Evolutionary conservation across 2,888 invertebrate genomes (phyloP).

Genomic region (Luffia ferchaultella): DNA sequence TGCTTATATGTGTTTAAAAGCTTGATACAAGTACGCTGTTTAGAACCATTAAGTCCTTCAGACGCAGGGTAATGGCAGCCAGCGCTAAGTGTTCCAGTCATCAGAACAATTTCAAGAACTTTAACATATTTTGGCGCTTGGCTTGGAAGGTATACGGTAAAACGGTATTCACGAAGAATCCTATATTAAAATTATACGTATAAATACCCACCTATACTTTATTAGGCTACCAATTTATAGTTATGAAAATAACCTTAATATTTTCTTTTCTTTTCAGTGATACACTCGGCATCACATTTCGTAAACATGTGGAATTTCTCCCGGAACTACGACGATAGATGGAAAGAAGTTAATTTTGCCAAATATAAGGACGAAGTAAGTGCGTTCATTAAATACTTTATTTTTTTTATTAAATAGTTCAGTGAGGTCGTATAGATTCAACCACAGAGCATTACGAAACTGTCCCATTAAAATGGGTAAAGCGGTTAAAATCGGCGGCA

Average conservation of each 20-base stretch:
- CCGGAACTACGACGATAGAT: constrained; percentile 44
- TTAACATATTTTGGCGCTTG: too few species aligned
- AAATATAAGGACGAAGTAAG: constrained; percentile 51
- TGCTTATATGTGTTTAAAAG: too few species aligned
- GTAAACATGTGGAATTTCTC: constrained; percentile 65
- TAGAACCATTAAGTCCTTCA: constrained; percentile 48
- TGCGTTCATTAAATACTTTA: constrained; percentile 10
- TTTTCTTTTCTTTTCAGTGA: constrained; percentile 37
- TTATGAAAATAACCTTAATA: too few species aligned
- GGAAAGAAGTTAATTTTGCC: constrained; percentile 56
- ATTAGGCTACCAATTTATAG: too few species aligned
- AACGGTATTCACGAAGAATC: too few species aligned
- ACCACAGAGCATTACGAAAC: not conserved
- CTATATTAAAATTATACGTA: too few species aligned
- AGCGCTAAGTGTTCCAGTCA: constrained; percentile 23
- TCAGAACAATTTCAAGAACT: too few species aligned
- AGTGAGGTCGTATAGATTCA: too few species aligned
- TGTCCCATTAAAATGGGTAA: not conserved
- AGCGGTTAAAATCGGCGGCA: too few species aligned
- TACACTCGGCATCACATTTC: constrained; percentile 62
- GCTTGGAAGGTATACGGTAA: too few species aligned
- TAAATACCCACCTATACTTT: too few species aligned
- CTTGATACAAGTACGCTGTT: too few species aligned
- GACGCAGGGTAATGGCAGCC: constrained; percentile 47
- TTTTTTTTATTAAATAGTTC: not conserved